Conservation (phyloP, 1,140 invertebrate species). For the Zaprionus africanus region DNA sequence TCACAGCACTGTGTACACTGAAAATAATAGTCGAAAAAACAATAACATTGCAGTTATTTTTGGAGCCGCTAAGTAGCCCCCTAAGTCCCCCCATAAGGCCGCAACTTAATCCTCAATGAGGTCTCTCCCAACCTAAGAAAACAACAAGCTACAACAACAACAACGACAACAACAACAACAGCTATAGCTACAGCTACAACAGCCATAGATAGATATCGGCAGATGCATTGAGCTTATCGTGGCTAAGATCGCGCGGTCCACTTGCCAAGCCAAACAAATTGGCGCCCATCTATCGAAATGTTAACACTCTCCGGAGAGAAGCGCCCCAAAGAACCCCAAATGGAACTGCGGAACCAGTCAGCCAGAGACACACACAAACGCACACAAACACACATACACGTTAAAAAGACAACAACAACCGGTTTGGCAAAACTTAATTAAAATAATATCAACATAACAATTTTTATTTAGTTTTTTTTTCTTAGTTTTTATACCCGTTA, state of each 20-base stretch:
- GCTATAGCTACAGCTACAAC: constrained; percentile 2
- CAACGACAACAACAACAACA: constrained; percentile 1
- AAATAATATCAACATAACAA: constrained; percentile 84
- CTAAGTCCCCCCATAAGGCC: constrained; percentile 53
- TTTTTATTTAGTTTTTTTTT: constrained; percentile 62
- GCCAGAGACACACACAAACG: constrained; percentile 22
- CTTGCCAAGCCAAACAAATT: constrained; percentile 70
- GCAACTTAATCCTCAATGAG: constrained; percentile 73
- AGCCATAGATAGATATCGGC: constrained; percentile 8
- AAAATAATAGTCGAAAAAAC: constrained; percentile 48
- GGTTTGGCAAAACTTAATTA: constrained; percentile 83
- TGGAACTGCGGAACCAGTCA: constrained; percentile 61
- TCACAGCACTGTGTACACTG: constrained; percentile 9
- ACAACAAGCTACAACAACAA: constrained; percentile 52
- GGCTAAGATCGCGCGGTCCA: constrained; percentile 23
- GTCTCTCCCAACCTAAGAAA: constrained; percentile 60
- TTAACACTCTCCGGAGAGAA: constrained; percentile 62
- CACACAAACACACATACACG: constrained; percentile 18
- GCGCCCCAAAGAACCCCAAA: constrained; percentile 54
- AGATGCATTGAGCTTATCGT: constrained; percentile 28
- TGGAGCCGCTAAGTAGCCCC: constrained; percentile 82
- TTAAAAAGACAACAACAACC: constrained; percentile 49
- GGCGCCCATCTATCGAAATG: constrained; percentile 77
- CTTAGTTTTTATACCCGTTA: background rate
- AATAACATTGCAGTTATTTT: constrained; percentile 68